Base-by-base conservation (phyloP, 2,888 invertebrate genomes). In the Apamea monoglypha region DNA sequence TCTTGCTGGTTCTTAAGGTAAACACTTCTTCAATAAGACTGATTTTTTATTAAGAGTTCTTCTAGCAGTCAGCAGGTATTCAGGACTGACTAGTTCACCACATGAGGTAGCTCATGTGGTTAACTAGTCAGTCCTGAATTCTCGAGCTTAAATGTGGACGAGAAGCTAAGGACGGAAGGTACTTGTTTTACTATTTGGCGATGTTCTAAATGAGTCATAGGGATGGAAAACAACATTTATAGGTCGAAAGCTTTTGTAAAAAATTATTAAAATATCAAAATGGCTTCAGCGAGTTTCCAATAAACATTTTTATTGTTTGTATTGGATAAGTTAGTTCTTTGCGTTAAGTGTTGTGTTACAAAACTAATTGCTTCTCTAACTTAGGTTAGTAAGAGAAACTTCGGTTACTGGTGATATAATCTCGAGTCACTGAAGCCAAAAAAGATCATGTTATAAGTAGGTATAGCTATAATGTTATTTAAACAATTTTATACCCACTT, bases 121-220 rank as follows among this genome's bases (percentile, higher is more conserved):
- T 7, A 56, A 56, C 10, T 56, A 56, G 25, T 56, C 25, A 56
- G 56, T 56, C 25, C 25, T 56, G 4, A 25, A 56, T 56, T 25
- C 53, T 53, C 7, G 18, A 53, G 53, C 7, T 53, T 8, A 53
- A 21, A 53, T 53, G 53, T 21, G 53, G 53, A 21, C 53, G 53
- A 53, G 53, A 53, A 53, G 53, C 7, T 21, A 21, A 53, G 53
- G 21, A 8, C 50, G 50, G 25, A 56, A 25, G 0, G 10, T 56
- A 56, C 10, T 56, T 25, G 56, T 25, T 56, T 25, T 56, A 10
- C 56, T 56, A 56, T 25, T 56, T 25, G 4, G 14, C 67, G 67
- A 80, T 80, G 72, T 36, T 78, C 40, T 80, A 78, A 78, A 80
- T 67, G 78, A 78, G 72, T 14, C 53, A 16, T 53, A 12, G 18